A percentile compares a stretch with the other conserved stretches of the same genome.
phyloP scores from a whole-genome alignment of 2,888 invertebrate species.

The Caenorhabditis zanzibari region DNA sequence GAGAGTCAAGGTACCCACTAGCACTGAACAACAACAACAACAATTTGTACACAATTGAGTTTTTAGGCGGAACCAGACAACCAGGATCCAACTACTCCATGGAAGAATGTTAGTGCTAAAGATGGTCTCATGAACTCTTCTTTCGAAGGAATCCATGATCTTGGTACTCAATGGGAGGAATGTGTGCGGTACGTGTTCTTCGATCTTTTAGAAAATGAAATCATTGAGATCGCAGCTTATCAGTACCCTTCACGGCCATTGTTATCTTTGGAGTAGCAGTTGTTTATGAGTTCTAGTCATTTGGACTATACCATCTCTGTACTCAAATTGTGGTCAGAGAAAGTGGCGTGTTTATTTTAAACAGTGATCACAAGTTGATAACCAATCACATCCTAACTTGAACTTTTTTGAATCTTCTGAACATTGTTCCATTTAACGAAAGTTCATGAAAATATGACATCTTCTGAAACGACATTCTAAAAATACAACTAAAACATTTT shows the following conservation, averaged over 20 bases:
- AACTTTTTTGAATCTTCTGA: background rate
- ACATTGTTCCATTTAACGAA: background rate
- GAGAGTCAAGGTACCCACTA: constrained; percentile 74
- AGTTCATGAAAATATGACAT: background rate
- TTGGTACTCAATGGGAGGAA: constrained; percentile 84
- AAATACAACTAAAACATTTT: too few species aligned
- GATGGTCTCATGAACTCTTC: constrained; percentile 81
- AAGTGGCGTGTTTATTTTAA: constrained; percentile 1
- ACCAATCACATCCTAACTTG: background rate
- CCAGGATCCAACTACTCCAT: constrained; percentile 77
- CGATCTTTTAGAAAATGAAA: constrained; percentile 1
- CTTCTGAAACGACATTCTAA: too few species aligned
- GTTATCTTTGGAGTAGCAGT: constrained; percentile 17
- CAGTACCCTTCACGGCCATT: constrained; percentile 36
- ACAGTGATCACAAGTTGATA: background rate
- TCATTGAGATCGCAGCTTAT: constrained; percentile 53
- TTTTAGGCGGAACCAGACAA: constrained; percentile 76
- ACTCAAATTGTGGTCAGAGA: constrained; percentile 8
- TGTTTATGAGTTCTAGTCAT: constrained; percentile 17
- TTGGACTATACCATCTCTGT: constrained; percentile 23
- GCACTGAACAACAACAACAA: constrained; percentile 8
- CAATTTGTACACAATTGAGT: background rate
- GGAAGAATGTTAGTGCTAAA: constrained; percentile 78
- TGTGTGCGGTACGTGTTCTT: constrained; percentile 79
- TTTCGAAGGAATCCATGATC: constrained; percentile 84